Evolutionary conservation across 1,140 invertebrate species (phyloP).

Genomic region (Apolygus lucorum): DNA sequence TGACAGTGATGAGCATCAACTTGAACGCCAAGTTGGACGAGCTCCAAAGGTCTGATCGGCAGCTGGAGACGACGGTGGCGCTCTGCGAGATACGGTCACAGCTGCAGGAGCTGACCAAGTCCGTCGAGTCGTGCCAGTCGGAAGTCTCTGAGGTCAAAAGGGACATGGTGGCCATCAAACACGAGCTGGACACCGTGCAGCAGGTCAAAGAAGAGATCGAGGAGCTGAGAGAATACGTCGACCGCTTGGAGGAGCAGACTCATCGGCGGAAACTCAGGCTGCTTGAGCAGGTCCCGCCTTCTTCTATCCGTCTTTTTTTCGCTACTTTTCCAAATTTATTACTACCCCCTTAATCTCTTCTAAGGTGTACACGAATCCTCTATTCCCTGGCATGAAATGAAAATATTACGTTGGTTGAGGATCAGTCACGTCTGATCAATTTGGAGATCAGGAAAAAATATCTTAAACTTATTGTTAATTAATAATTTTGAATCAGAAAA

Average conservation of each 20-base stretch:
- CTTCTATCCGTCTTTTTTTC: too few species aligned
- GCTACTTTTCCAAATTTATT: too few species aligned
- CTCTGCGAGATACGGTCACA: slow-evolving; percentile 82
- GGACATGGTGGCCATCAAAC: slow-evolving; percentile 88
- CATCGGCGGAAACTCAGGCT: slow-evolving; percentile 74
- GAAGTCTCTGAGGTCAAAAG: slow-evolving; percentile 69
- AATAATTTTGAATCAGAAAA: too few species aligned
- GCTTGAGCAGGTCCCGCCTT: slow-evolving; percentile 68
- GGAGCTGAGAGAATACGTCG: slow-evolving; percentile 80
- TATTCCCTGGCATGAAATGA: too few species aligned
- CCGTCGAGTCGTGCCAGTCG: slow-evolving; percentile 85
- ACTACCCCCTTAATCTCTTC: too few species aligned
- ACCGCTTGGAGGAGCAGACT: slow-evolving; percentile 78
- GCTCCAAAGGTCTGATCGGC: slow-evolving; percentile 63
- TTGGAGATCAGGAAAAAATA: too few species aligned
- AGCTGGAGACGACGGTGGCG: slow-evolving; percentile 80
- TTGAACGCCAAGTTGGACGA: slow-evolving; percentile 83
- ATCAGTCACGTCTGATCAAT: too few species aligned
- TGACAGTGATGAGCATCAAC: slow-evolving; percentile 92
- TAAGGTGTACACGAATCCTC: too few species aligned
- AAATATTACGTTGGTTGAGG: too few species aligned
- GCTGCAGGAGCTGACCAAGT: slow-evolving; percentile 83
- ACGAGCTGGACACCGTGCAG: slow-evolving; percentile 83
- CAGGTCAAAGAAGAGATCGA: slow-evolving; percentile 90
- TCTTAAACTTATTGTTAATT: too few species aligned